Conservation (phyloP, 2,888 invertebrate species). For the Morpho deidamia region DNA sequence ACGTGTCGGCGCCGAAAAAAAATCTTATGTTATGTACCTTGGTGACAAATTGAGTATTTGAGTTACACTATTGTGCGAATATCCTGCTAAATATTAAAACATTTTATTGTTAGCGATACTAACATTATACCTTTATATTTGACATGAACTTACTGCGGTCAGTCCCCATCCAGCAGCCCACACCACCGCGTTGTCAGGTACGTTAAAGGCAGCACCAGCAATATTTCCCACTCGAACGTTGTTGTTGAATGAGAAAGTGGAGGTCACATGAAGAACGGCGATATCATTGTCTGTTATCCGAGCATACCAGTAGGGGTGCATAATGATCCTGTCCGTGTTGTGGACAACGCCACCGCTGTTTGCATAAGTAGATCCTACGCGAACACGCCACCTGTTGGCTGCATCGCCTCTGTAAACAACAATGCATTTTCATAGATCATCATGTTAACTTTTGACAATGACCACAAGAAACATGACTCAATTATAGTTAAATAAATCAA, state of each 20-base stretch:
- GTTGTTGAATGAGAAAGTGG: slow-evolving; percentile 30
- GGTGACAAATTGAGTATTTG: no score
- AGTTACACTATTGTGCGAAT: no score
- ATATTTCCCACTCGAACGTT: slow-evolving; percentile 34
- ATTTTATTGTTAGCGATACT: no score
- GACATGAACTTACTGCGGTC: background rate
- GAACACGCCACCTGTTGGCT: slow-evolving; percentile 9
- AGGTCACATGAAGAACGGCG: slow-evolving; percentile 38
- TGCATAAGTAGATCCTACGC: slow-evolving; percentile 29
- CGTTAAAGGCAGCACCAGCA: slow-evolving; percentile 37
- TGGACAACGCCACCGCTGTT: slow-evolving; percentile 40
- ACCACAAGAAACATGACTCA: no score
- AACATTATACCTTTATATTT: background rate
- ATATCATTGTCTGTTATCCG: slow-evolving; percentile 40
- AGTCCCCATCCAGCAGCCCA: slow-evolving; percentile 50
- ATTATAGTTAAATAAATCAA: no score
- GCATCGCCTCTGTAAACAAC: slow-evolving; percentile 19
- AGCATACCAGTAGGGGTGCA: slow-evolving; percentile 43
- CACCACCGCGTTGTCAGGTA: slow-evolving; percentile 41
- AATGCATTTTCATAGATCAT: background rate
- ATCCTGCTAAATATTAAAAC: no score
- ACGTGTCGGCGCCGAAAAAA: no score
- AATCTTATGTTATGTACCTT: no score
- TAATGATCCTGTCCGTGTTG: slow-evolving; percentile 24
- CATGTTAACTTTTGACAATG: no score